Evolutionary conservation across 2,113 vertebrate genomes (phyloP), one percentile per base, ranked within the genome.

Genomic region (Grammomys surdaster): DNA sequence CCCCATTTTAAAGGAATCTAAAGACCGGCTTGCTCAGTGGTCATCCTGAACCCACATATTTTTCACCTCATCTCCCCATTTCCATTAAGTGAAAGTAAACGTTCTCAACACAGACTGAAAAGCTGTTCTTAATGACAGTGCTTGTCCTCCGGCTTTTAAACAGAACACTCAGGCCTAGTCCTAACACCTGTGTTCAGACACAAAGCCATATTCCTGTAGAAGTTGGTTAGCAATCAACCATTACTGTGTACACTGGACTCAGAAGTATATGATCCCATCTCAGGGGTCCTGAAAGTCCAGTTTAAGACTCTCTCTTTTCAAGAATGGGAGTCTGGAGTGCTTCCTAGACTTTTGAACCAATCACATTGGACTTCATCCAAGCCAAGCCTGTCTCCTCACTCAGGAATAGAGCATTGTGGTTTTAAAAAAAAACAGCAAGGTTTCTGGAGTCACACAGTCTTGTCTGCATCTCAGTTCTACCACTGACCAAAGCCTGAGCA

Each of bases 1-100:
- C 51, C 48, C n/a, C 69, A 36, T 89, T 92, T 75, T 86, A 94
- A 86, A 82, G 82, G 46, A 90, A 77, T 26, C 63, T 90, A 96
- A 88, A 20, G 10, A n/a, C 80, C 72, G 28, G 11, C 36, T 76
- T 72, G 69, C 54, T 76, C 24, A 12, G 46, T 51, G 70, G 85
- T 72, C 22, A 95, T 65, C 0, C 46, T 69, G 36, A 6, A 70
- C 73, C n/a, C 33, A n/a, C 22, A 92, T 75, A 60, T 4, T 76
- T 82, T 63, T 33, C 17, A 2, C 70, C 26, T 90, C 48, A 72
- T 90, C 58, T 77, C 70, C 65, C 40, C 48, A 56, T 67, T 81
- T 94, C 43, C 31, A 63, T 10, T 0, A 33, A 51, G 0, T 89
- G n/a, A 91, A 81, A 92, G 81, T 31, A 56, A 33, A 60, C 12